These are phyloP conservation scores for Cydia fagiglandana DNA, from an alignment of 1,140 invertebrate species.

Conservation along the genomic window DNA sequence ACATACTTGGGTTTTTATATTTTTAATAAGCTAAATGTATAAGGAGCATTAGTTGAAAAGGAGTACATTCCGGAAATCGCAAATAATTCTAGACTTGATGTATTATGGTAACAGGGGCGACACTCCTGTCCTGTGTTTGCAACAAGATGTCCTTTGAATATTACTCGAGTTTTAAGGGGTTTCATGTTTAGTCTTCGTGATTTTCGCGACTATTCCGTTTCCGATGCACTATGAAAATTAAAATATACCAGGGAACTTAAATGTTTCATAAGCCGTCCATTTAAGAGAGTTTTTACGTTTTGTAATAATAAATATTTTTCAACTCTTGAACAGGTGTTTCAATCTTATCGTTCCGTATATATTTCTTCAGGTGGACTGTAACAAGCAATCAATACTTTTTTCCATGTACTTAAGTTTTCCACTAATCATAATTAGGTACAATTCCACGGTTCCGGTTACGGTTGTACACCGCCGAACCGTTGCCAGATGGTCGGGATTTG, in stretches of 20 bases:
- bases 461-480: no score
- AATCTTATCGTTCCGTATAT: conserved; percentile 35
- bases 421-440: no score
- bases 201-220: not conserved
- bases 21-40: not conserved
- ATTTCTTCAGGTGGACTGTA: conserved; percentile 43
- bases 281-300: conserved; percentile 35
- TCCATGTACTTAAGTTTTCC: not conserved
- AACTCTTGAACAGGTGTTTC: conserved; percentile 28
- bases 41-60: not conserved
- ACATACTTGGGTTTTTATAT: not conserved
- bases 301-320: conserved; percentile 47
- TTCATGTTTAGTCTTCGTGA: not conserved
- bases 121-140: no score
- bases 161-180: no score
- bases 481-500: no score
- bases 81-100: not conserved
- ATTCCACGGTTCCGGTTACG: no score
- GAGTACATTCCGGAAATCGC: not conserved
- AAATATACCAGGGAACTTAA: not conserved
- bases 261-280: conserved; percentile 33
- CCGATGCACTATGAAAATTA: not conserved
- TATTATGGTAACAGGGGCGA: not conserved
- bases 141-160: not conserved
- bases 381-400: conserved; percentile 20